A percentile compares a stretch with the other conserved stretches of the same genome.
Evolutionary conservation across 2,797 vertebrate genomes (phyloP).

Genomic region (Diplodus sargus): DNA sequence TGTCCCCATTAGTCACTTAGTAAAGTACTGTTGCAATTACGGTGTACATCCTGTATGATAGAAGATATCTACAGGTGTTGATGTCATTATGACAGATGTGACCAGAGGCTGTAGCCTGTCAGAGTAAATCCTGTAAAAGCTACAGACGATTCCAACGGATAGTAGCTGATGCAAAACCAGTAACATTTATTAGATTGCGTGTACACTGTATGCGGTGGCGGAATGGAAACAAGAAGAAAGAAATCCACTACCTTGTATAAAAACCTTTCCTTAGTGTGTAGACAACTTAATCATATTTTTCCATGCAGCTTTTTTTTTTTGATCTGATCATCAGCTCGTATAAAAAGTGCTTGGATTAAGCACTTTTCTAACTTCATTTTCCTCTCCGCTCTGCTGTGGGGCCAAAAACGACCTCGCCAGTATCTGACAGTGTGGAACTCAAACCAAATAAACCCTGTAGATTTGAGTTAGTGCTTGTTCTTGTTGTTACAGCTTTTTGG

Average conservation of each 20-base stretch:
- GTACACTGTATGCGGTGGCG: no score
- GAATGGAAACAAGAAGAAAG: not conserved
- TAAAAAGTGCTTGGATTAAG: slow-evolving; percentile 46
- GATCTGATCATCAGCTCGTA: slow-evolving; percentile 35
- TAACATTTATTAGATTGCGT: no score
- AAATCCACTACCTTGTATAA: not conserved
- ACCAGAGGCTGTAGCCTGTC: no score
- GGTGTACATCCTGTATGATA: no score
- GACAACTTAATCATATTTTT: slow-evolving; percentile 26
- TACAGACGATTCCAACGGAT: no score
- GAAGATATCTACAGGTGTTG: no score
- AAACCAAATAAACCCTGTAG: slow-evolving; percentile 76
- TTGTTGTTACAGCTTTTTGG: slow-evolving; percentile 80
- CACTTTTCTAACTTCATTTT: slow-evolving; percentile 57
- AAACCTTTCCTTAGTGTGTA: slow-evolving; percentile 9
- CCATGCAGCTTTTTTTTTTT: slow-evolving; percentile 14
- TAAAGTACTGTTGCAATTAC: no score
- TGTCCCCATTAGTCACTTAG: no score
- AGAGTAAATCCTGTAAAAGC: no score
- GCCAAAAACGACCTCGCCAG: slow-evolving; percentile 61
- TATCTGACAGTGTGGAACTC: slow-evolving; percentile 71
- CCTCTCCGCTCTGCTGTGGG: slow-evolving; percentile 46
- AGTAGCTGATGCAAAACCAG: no score
- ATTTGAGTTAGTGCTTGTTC: slow-evolving; percentile 74
- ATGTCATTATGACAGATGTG: no score